phyloP scores from a whole-genome alignment of 2,113 vertebrate genomes.

The Alexandromys fortis region DNA sequence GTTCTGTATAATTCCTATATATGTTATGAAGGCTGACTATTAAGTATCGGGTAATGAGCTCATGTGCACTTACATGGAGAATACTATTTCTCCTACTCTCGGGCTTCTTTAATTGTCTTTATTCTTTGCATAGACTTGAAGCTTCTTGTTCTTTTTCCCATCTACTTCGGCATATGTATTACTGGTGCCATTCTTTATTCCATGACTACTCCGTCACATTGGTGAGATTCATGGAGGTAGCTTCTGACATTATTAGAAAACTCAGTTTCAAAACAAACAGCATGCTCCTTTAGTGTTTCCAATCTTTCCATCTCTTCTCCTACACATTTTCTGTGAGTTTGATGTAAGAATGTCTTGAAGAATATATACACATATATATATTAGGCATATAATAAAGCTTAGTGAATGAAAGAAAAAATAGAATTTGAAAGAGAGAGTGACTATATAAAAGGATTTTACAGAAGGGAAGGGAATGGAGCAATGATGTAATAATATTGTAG shows the following conservation, averaged over 20 bases:
- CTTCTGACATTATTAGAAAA: not conserved
- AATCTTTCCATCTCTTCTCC: too few species aligned
- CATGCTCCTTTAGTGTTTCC: not conserved
- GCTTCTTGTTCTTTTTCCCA: too few species aligned
- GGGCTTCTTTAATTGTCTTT: not conserved
- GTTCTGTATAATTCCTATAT: not conserved
- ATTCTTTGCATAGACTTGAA: not conserved
- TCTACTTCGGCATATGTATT: not conserved
- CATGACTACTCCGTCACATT: too few species aligned
- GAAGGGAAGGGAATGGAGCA: not conserved
- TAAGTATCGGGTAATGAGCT: not conserved
- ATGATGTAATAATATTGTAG: not conserved
- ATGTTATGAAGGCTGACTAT: not conserved
- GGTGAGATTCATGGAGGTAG: not conserved
- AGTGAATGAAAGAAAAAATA: not conserved
- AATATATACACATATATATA: too few species aligned
- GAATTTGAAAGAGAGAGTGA: not conserved
- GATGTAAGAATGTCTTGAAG: not conserved
- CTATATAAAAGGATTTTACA: not conserved
- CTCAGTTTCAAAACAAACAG: not conserved
- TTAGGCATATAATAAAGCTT: too few species aligned
- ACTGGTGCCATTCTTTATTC: not conserved
- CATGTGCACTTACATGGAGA: too few species aligned
- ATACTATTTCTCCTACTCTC: not conserved
- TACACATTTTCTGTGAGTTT: not conserved